These are phyloP conservation scores for Spinus pinus DNA, from an alignment of 2,797 vertebrate genomes.

Conservation along the genomic window DNA sequence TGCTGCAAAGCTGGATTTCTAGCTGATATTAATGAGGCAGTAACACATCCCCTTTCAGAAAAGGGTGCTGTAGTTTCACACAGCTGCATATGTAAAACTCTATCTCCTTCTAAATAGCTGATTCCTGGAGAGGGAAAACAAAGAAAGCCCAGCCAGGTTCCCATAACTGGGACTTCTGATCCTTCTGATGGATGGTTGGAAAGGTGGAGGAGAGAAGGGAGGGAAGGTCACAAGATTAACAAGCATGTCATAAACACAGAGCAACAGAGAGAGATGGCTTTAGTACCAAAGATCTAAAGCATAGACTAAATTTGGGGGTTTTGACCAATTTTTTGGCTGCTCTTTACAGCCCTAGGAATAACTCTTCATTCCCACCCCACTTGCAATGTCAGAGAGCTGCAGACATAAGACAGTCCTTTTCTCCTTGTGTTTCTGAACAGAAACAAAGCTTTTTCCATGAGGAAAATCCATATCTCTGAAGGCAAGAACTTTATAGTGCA, in stretches of 20 bases:
- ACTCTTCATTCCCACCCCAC: background rate
- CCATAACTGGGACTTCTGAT: background rate
- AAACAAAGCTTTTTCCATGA: constrained; percentile 11
- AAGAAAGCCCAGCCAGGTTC: background rate
- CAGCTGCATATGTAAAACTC: constrained; percentile 2
- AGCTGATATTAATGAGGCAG: background rate
- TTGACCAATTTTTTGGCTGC: background rate
- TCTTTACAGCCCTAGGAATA: background rate
- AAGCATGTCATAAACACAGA: background rate
- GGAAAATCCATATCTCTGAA: constrained; percentile 23
- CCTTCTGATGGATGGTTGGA: background rate
- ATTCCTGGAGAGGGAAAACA: background rate
- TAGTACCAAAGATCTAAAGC: background rate
- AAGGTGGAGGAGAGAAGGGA: background rate
- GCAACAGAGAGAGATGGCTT: background rate
- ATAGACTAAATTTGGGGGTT: fast-evolving
- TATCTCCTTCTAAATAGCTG: background rate
- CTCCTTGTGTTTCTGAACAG: background rate
- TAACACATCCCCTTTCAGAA: background rate
- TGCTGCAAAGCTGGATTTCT: background rate
- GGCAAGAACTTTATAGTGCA: constrained; percentile 38
- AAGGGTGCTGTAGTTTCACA: background rate
- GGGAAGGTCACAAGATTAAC: background rate
- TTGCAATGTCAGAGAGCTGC: background rate
- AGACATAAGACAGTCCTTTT: background rate